These are phyloP conservation scores for Myotis pilosus DNA, from an alignment of 2,797 vertebrate genomes.

Conservation along the genomic window DNA sequence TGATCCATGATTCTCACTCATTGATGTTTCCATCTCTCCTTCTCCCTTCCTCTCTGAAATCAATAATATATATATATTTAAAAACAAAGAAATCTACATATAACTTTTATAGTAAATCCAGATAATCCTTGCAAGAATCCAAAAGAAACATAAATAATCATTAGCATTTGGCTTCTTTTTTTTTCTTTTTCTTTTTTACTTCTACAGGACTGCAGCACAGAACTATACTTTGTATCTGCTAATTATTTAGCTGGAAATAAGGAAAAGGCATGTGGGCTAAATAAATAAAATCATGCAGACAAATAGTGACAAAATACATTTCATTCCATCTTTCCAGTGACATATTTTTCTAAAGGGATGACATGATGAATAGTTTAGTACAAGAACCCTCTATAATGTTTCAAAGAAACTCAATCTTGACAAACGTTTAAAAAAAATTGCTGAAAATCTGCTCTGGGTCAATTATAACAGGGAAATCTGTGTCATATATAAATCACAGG, in stretches of 20 bases:
- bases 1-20: no score
- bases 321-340: neutral
- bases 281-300: neutral
- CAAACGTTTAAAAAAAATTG: neutral
- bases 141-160: neutral
- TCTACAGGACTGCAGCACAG: neutral
- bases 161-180: neutral
- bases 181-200: neutral
- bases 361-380: neutral
- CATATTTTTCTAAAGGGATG: constrained; percentile 11
- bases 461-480: neutral
- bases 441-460: neutral
- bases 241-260: neutral
- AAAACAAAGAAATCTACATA: neutral
- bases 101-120: neutral
- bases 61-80: no score
- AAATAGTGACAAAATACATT: neutral
- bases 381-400: neutral
- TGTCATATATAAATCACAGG: neutral
- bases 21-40: no score
- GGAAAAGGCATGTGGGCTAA: neutral
- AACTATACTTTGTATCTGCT: neutral
- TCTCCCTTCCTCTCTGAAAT: no score
- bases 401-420: neutral
- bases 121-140: neutral